A percentile compares a stretch with the other conserved stretches of the same genome.
These are phyloP conservation scores for Parazoanthus atlanticus DNA, from an alignment of 92 coral and sea anemone species.

Conservation along the genomic window DNA sequence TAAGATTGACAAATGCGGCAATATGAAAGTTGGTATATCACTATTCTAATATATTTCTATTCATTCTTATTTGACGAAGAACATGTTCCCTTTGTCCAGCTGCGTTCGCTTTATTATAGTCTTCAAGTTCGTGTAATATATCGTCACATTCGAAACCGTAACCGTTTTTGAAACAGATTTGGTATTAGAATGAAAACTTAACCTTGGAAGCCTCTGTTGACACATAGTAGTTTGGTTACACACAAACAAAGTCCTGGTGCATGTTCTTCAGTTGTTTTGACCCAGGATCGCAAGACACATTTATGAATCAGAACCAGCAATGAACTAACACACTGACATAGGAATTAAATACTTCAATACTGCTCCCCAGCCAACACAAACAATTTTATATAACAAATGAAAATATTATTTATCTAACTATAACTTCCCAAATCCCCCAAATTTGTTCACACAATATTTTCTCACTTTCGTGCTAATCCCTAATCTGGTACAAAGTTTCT, in stretches of 20 bases:
- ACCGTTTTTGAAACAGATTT: constrained; percentile 2
- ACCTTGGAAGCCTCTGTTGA: neutral
- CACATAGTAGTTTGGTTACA: neutral
- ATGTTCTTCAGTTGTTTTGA: constrained; percentile 3
- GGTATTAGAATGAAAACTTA: neutral
- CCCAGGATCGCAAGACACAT: neutral
- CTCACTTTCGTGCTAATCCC: neutral
- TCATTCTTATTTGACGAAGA: constrained; percentile 33
- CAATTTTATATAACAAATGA: neutral
- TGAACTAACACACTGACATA: neutral
- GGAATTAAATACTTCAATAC: neutral
- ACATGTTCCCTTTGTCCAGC: constrained; percentile 43
- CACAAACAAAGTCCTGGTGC: neutral
- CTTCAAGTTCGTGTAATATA: constrained; percentile 13
- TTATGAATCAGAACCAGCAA: neutral
- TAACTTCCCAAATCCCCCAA: neutral
- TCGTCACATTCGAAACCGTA: constrained; percentile 16
- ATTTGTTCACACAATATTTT: neutral
- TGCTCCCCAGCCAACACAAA: neutral
- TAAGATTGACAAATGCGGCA: constrained; percentile 47
- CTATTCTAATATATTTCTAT: constrained; percentile 39
- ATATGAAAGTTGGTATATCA: constrained; percentile 46
- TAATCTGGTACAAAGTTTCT: constrained; percentile 1
- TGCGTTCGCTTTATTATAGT: constrained; percentile 3
- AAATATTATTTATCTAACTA: neutral